A percentile compares a stretch with the other conserved stretches of the same genome.
These are phyloP conservation scores for Hybognathus amarus DNA, from an alignment of 2,797 vertebrate species.

Conservation along the genomic window DNA sequence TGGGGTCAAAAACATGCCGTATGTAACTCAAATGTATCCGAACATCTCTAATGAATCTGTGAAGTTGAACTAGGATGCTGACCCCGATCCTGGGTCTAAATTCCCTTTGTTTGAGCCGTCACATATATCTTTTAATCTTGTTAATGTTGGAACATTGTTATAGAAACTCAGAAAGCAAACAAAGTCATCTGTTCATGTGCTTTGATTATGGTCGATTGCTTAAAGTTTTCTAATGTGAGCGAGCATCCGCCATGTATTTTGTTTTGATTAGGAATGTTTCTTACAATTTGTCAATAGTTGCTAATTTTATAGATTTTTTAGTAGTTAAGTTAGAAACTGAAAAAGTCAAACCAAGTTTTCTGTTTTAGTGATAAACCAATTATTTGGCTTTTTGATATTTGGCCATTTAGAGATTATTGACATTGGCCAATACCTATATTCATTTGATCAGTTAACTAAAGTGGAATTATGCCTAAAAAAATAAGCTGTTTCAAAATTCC, in stretches of 20 bases:
- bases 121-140: background rate
- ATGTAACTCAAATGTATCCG: background rate
- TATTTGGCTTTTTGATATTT: background rate
- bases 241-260: background rate
- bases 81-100: background rate
- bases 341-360: background rate
- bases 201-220: background rate
- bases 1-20: background rate
- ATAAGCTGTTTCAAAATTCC: background rate
- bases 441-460: background rate
- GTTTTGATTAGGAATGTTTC: background rate
- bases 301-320: background rate
- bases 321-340: background rate
- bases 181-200: background rate
- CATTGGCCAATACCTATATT: background rate
- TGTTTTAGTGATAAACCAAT: background rate
- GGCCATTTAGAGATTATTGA: background rate
- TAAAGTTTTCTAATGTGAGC: background rate
- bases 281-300: background rate
- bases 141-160: background rate
- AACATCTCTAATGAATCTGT: background rate
- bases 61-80: background rate
- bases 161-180: background rate
- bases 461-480: too few relatives aligned
- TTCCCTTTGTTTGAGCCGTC: slow-evolving; percentile 16